Evolutionary conservation across 2,888 invertebrate genomes (phyloP).

Genomic region (Linhomoeus sp.): DNA sequence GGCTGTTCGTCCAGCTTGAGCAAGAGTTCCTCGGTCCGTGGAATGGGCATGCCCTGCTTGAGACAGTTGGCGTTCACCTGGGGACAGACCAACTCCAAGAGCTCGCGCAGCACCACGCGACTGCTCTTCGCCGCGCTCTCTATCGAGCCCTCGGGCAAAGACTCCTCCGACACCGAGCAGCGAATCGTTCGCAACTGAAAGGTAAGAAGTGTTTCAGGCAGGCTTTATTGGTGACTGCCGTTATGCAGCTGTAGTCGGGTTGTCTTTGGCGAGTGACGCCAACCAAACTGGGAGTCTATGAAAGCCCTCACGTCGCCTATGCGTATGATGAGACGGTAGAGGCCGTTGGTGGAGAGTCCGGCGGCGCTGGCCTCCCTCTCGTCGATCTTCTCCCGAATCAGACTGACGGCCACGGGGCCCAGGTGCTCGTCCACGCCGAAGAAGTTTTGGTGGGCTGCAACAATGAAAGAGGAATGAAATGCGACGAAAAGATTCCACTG

Average conservation of each 20-base stretch:
- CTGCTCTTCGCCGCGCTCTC: constrained; percentile 8
- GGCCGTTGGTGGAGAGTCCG: constrained; percentile 20
- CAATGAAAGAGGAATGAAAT: no score
- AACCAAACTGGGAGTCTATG: no score
- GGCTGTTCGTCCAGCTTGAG: constrained; percentile 79
- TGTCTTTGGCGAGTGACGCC: no score
- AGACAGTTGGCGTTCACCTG: constrained; percentile 44
- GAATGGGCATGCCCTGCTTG: constrained; percentile 34
- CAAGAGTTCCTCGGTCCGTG: constrained; percentile 62
- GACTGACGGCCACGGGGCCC: constrained; percentile 72
- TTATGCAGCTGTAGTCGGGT: no score
- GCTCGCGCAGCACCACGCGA: constrained; percentile 41
- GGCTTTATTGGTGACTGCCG: no score
- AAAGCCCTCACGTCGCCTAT: constrained; percentile 47
- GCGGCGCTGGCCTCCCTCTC: constrained; percentile 4
- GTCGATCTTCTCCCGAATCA: constrained; percentile 52
- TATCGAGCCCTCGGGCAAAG: constrained; percentile 50
- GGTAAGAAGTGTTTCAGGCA: no score
- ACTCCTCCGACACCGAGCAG: constrained; percentile 71
- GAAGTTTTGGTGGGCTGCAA: constrained; percentile 80
- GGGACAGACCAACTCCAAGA: constrained; percentile 71
- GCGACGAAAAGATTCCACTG: no score
- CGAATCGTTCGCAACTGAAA: constrained; percentile 53
- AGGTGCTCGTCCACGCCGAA: constrained; percentile 79
- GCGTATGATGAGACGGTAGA: constrained; percentile 67